Base-by-base conservation (phyloP, 2,888 invertebrate species). In the Baccha elongata region DNA sequence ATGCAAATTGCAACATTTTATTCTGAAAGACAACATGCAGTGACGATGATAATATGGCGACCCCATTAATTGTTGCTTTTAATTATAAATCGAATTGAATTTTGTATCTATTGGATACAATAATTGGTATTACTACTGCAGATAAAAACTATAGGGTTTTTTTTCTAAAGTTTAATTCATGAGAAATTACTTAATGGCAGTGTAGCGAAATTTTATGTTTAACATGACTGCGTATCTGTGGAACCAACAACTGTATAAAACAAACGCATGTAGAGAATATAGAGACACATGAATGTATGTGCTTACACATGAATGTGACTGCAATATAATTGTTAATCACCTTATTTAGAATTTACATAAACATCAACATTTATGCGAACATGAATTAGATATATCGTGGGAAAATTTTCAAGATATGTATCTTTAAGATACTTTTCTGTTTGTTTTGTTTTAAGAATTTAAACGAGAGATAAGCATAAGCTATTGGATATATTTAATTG, bases 381-480 rank as follows among this genome's bases (percentile, higher is more conserved):
- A 87, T 83, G 86, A 86, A 84, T 85, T 84, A 85, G 86, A 85
- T 79, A 86, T 86, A 89, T 88, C 89, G 89, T 89, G 89, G 89
- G 89, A 89, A 89, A 88, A 88, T 89, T 76, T 60, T 65, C 32
- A 32, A 29, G 55, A 60, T 52, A 19, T 65, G 10, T 68, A 62
- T 60, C 55, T 44, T 8, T 15, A n/a, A 55, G n/a, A 21, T 42
- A 3, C 15, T 10, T 11, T 32, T 19, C 5, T 35, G 11, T 42
- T 26, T 15, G 2, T 11, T 1, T 13, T 13, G n/a, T 52, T 15
- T 17, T 53, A 11, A 17, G n/a, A 50, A 11, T 15, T 37, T 7
- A 35, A 3, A 21, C 48, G 26, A 50, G 37, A n/a, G 50, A 67
- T 60, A 44, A 35, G 35, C 52, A 50, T 40, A 35, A 21, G 21